Evolutionary conservation across 1,140 invertebrate genomes (phyloP).

Genomic region (Drosophila sulfurigaster): DNA sequence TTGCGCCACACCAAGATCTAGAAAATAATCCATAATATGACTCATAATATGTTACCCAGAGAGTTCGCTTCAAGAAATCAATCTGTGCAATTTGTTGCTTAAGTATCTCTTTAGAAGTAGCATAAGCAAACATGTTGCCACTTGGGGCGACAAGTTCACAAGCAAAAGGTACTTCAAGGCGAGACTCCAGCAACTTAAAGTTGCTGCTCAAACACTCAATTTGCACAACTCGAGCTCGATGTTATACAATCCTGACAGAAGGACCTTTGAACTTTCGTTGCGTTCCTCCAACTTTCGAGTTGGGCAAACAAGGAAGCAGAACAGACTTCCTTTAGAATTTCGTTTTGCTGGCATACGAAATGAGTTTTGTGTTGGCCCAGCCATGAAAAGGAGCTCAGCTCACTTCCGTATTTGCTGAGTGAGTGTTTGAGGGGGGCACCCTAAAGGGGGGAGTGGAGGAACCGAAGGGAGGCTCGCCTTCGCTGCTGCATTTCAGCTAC

Average conservation of each 20-base stretch:
- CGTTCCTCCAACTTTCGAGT: slow-evolving; percentile 28
- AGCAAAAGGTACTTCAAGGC: slow-evolving; percentile 70
- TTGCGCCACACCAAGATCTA: slow-evolving; percentile 51
- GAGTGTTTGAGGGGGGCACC: neutral
- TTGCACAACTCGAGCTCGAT: slow-evolving; percentile 55
- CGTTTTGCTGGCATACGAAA: slow-evolving; percentile 62
- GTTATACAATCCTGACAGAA: slow-evolving; percentile 66
- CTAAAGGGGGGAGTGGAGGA: neutral
- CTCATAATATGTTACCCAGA: slow-evolving; percentile 48
- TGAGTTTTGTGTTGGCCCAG: slow-evolving; percentile 64
- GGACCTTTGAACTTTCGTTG: slow-evolving; percentile 78
- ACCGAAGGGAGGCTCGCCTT: slow-evolving; percentile 4
- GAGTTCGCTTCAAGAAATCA: slow-evolving; percentile 20
- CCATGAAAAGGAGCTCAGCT: slow-evolving; percentile 56
- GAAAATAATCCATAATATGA: slow-evolving; percentile 81
- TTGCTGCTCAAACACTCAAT: slow-evolving; percentile 65
- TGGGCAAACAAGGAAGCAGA: slow-evolving; percentile 66
- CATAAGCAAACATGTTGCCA: slow-evolving; percentile 43
- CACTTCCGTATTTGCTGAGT: slow-evolving; percentile 68
- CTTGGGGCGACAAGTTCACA: slow-evolving; percentile 66
- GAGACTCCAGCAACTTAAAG: slow-evolving; percentile 9
- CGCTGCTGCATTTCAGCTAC: slow-evolving; percentile 1
- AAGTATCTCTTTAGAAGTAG: slow-evolving; percentile 46
- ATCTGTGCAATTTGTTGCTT: slow-evolving; percentile 47
- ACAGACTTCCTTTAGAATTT: slow-evolving; percentile 63